phyloP scores from a whole-genome alignment of 1,140 invertebrate species.

The Caerostris extrusa region DNA sequence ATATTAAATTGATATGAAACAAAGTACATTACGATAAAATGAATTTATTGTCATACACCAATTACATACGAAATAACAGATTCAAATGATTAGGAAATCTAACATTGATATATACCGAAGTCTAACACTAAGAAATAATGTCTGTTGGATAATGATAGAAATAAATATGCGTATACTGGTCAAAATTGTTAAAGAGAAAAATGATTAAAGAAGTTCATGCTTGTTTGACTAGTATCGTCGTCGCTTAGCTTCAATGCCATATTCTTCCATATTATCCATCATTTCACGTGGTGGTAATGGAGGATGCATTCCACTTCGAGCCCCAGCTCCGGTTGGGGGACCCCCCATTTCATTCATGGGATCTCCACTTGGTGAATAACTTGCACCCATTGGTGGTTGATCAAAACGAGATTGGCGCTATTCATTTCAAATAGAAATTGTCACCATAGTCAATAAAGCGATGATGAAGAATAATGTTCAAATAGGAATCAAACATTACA shows the following conservation, averaged over 20 bases:
- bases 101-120: slow-evolving; percentile 7
- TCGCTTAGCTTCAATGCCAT: slow-evolving; percentile 65
- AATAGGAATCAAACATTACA: not conserved
- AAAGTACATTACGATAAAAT: slow-evolving; percentile 41
- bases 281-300: slow-evolving; percentile 67
- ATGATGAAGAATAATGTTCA: not conserved
- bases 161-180: slow-evolving; percentile 44
- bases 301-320: slow-evolving; percentile 31
- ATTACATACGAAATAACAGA: slow-evolving; percentile 59
- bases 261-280: slow-evolving; percentile 75
- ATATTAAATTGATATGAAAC: slow-evolving; percentile 21
- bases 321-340: slow-evolving; percentile 23
- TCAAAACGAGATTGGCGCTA: slow-evolving; percentile 73
- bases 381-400: slow-evolving; percentile 70
- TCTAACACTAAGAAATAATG: slow-evolving; percentile 61
- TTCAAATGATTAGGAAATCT: not conserved
- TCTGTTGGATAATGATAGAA: slow-evolving; percentile 6
- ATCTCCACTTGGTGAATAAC: slow-evolving; percentile 44
- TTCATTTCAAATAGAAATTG: not conserved
- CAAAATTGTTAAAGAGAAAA: not conserved
- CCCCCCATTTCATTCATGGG: slow-evolving; percentile 62
- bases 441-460: not conserved
- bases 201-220: slow-evolving; percentile 13
- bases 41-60: slow-evolving; percentile 69
- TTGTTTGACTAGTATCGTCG: slow-evolving; percentile 52